Conservation (phyloP, 1,140 invertebrate species). For the Calephelis nemesis region DNA sequence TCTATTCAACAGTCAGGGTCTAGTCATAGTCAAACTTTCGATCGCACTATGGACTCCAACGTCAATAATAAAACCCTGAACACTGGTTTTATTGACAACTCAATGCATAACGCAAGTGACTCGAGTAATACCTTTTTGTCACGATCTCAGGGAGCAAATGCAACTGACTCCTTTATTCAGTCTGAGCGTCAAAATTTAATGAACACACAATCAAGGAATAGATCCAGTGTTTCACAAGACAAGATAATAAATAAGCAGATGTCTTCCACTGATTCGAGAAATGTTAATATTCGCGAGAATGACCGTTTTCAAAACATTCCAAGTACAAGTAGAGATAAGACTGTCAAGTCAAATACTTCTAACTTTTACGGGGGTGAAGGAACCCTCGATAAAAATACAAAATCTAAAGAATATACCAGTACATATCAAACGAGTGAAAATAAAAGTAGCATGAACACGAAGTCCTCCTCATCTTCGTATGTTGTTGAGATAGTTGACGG, state of each 20-base stretch:
- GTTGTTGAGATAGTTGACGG: slow-evolving; percentile 81
- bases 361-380: slow-evolving; percentile 69
- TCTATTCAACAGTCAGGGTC: slow-evolving; percentile 68
- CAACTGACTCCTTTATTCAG: slow-evolving; percentile 67
- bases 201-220: slow-evolving; percentile 43
- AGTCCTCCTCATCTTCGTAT: slow-evolving; percentile 80
- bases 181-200: slow-evolving; percentile 64
- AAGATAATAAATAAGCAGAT: slow-evolving; percentile 35
- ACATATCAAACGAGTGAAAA: slow-evolving; percentile 68
- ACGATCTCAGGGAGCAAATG: slow-evolving; percentile 61
- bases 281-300: slow-evolving; percentile 56
- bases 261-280: slow-evolving; percentile 38
- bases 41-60: slow-evolving; percentile 53
- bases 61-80: slow-evolving; percentile 63
- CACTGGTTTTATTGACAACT: slow-evolving; percentile 71
- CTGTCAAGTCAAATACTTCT: slow-evolving; percentile 52
- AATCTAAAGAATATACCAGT: slow-evolving; percentile 58
- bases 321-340: slow-evolving; percentile 46
- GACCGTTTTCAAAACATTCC: slow-evolving; percentile 47
- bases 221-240: slow-evolving; percentile 34
- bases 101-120: slow-evolving; percentile 36
- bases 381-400: slow-evolving; percentile 55
- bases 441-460: slow-evolving; percentile 69
- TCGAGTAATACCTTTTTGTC: slow-evolving; percentile 42
- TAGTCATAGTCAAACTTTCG: slow-evolving; percentile 58